phyloP scores from a whole-genome alignment of 2,797 vertebrate species.

The Mycteria americana region DNA sequence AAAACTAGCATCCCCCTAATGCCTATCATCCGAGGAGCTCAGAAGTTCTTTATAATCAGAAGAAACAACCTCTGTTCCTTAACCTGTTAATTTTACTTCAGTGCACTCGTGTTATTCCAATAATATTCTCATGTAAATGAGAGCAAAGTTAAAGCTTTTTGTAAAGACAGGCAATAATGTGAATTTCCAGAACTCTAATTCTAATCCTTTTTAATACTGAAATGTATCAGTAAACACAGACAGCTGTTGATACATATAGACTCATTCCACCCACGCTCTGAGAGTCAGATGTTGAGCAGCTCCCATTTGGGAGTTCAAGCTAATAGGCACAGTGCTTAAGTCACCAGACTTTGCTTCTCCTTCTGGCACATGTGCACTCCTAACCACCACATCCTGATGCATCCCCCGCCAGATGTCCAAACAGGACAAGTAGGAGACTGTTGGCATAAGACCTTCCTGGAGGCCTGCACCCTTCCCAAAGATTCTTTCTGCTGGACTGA shows the following conservation, averaged over 20 bases:
- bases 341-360: background rate
- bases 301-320: background rate
- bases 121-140: background rate
- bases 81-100: background rate
- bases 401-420: background rate
- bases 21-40: background rate
- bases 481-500: background rate
- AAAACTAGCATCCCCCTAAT: background rate
- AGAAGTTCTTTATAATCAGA: background rate
- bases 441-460: background rate
- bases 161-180: background rate
- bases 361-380: background rate
- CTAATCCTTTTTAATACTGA: background rate
- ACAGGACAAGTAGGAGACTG: background rate
- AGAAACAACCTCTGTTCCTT: background rate
- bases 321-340: background rate
- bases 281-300: background rate
- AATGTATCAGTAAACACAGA: background rate
- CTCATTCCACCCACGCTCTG: background rate
- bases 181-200: background rate
- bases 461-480: background rate
- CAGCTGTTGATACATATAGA: conserved; percentile 16
- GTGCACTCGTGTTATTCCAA: background rate
- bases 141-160: background rate
- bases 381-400: background rate